Percentiles rank a stretch among this genome's conserved stretches.
phyloP scores from a whole-genome alignment of 92 coral and sea anemone species.

The Parazoanthus atlanticus region DNA sequence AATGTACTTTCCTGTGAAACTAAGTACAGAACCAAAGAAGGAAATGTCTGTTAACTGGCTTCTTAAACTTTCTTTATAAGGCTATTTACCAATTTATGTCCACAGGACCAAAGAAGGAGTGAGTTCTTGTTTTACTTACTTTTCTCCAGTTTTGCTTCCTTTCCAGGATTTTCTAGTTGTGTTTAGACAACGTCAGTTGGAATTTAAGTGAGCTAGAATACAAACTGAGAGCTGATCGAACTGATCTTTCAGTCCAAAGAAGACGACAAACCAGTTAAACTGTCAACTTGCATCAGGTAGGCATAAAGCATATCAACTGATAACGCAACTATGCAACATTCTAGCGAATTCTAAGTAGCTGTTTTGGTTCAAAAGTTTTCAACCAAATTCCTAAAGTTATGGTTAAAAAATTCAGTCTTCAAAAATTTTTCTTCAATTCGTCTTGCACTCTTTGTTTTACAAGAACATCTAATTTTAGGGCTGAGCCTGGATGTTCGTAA shows the following conservation, averaged over 20 bases:
- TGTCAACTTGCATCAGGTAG: background rate
- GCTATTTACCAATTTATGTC: too few relatives aligned
- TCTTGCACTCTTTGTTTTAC: too few relatives aligned
- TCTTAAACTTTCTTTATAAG: background rate
- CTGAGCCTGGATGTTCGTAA: too few relatives aligned
- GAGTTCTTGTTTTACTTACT: background rate
- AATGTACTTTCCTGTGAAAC: background rate
- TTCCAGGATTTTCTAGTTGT: background rate
- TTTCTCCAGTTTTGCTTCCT: background rate
- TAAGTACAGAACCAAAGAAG: background rate
- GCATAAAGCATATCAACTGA: too few relatives aligned
- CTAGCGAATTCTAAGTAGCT: too few relatives aligned
- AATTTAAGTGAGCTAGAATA: background rate
- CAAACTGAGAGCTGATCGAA: background rate
- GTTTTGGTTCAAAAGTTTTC: too few relatives aligned
- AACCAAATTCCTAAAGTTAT: too few relatives aligned
- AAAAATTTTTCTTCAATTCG: too few relatives aligned
- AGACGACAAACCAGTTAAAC: background rate
- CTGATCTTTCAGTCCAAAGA: background rate
- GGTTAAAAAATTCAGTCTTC: too few relatives aligned
- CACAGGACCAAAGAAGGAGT: background rate
- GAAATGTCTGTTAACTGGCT: background rate
- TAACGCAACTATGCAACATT: too few relatives aligned
- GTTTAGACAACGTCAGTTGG: background rate
- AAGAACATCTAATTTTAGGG: too few relatives aligned